Evolutionary conservation across 2,888 invertebrate genomes (phyloP), one percentile per base, ranked within the genome.

Genomic region (Ceraclea dissimilis): DNA sequence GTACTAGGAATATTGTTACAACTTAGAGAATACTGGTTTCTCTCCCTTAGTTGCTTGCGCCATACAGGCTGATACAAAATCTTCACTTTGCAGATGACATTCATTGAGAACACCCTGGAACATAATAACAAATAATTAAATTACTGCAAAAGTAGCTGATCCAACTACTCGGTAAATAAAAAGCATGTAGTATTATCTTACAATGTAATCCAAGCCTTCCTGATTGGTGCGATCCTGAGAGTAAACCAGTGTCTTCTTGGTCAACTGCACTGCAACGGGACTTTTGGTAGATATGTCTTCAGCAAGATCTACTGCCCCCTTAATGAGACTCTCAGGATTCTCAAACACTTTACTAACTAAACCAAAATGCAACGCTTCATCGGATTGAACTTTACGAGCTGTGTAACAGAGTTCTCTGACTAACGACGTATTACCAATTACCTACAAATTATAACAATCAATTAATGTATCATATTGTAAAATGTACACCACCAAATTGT

Each of bases 241-340:
- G 71, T 90, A 96, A 10, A 91, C 81, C 20, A 98, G 67, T 65
- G 81, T 88, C 54, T 83, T 75, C 70, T 99, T 99, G 0, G 93
- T 90, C 2, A 87, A 86, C 70, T 98, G 97, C 0, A 98, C 88
- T 0, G 97, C 98, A 2, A 98, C 86, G 0, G 98, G 98, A 74
- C 94, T 95, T 71, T 93, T 93, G 4, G 73, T 69, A 0, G 97
- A 91, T 62, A 99, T 96, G 31, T 74, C 68, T 63, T 81, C 81
- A 0, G 96, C 98, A 50, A 90, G 64, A 5, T 83, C 79, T 1
- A 95, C 54, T 0, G 90, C 88, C 51, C 81, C 84, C 18, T 79
- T 73, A n/a, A 95, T 62, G 68, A 94, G 79, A 68, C 34, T 79
- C 13, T 86, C 82, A 67, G 83, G 83, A 67, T 86, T 82, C 21